These are phyloP conservation scores for Tinamus major DNA, from an alignment of 2,797 vertebrate species.

Conservation along the genomic window DNA sequence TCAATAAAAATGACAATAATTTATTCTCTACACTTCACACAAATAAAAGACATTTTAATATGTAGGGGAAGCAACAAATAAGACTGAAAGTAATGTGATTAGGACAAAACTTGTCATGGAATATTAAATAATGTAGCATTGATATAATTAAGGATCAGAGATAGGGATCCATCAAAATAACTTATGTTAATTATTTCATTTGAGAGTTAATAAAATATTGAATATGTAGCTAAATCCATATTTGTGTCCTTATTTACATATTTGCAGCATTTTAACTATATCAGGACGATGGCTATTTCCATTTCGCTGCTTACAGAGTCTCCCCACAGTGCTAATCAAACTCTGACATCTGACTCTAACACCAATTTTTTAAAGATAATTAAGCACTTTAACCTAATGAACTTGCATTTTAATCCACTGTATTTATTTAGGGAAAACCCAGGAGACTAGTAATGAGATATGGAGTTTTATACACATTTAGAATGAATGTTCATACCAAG, in stretches of 20 bases:
- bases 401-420: constrained; percentile 61
- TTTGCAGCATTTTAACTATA: constrained; percentile 60
- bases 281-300: constrained; percentile 46
- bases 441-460: constrained; percentile 33
- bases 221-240: constrained; percentile 43
- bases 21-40: background rate
- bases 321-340: constrained; percentile 67
- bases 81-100: constrained; percentile 21
- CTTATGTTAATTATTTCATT: constrained; percentile 68
- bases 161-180: constrained; percentile 56
- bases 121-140: constrained; percentile 63
- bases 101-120: constrained; percentile 44
- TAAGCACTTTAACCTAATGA: constrained; percentile 68
- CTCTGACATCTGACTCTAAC: constrained; percentile 51
- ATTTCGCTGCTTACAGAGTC: constrained; percentile 35
- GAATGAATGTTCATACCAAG: background rate
- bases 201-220: constrained; percentile 71
- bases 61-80: constrained; percentile 30
- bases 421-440: constrained; percentile 46
- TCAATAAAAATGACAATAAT: constrained; percentile 18
- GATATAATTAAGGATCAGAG: constrained; percentile 67
- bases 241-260: constrained; percentile 68
- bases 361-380: constrained; percentile 63
- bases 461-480: constrained; percentile 6
- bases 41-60: constrained; percentile 38